Conservation (phyloP, 1,140 invertebrate species). For the Hycleus cichorii region DNA sequence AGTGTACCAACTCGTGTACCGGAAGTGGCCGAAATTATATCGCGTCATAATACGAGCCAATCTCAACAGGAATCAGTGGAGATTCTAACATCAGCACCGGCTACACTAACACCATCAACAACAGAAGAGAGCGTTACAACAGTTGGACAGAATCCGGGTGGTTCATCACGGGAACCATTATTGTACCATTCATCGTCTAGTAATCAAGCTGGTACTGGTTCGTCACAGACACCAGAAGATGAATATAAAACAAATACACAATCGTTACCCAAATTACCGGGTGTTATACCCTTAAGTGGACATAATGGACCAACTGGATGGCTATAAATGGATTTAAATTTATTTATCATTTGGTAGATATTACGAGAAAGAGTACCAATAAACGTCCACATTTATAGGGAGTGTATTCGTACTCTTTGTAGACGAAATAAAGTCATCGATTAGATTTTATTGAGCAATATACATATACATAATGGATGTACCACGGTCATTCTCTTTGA, state of each 20-base stretch:
- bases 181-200: constrained; percentile 38
- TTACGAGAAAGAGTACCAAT: no score
- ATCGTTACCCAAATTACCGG: constrained; percentile 48
- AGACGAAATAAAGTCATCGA: no score
- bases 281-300: constrained; percentile 56
- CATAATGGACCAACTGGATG: constrained; percentile 55
- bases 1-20: constrained; percentile 51
- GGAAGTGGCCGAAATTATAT: constrained; percentile 39
- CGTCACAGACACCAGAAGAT: constrained; percentile 40
- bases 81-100: constrained; percentile 12
- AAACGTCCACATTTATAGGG: no score
- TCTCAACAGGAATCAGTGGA: constrained; percentile 47
- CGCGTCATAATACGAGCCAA: constrained; percentile 42
- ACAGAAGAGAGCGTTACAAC: constrained; percentile 42
- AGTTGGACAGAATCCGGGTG: constrained; percentile 23
- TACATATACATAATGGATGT: no score
- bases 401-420: no score
- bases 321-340: constrained; percentile 38
- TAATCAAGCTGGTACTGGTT: constrained; percentile 37
- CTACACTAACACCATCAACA: constrained; percentile 45
- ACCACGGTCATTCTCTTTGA: no score
- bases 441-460: no score
- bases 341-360: no score
- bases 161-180: constrained; percentile 39
- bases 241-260: constrained; percentile 30